These are phyloP conservation scores for Ophion slaviceki DNA, from an alignment of 2,888 invertebrate genomes.

Conservation along the genomic window DNA sequence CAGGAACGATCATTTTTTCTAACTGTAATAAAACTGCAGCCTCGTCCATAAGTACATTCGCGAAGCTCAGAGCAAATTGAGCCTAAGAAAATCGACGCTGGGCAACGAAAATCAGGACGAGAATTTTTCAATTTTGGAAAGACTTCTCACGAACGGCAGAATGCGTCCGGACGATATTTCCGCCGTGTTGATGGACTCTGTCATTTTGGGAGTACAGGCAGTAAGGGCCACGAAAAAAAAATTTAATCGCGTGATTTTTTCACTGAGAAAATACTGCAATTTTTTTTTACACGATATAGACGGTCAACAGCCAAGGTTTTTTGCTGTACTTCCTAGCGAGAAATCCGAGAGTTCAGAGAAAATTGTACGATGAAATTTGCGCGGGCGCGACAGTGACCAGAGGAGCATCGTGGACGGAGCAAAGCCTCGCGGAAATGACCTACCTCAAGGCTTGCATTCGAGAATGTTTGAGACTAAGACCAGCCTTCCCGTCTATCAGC, in stretches of 20 bases:
- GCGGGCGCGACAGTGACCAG: slow-evolving; percentile 76
- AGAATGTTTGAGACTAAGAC: slow-evolving; percentile 87
- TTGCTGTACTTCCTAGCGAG: slow-evolving; percentile 88
- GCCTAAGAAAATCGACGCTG: slow-evolving; percentile 73
- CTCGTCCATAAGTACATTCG: slow-evolving; percentile 87
- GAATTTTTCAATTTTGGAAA: slow-evolving; percentile 84
- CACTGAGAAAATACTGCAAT: neutral
- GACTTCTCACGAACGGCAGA: slow-evolving; percentile 85
- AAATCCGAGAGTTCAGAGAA: slow-evolving; percentile 87
- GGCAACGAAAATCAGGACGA: slow-evolving; percentile 60
- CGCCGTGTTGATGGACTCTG: slow-evolving; percentile 88
- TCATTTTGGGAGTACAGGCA: slow-evolving; percentile 88
- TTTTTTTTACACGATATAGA: slow-evolving; percentile 80
- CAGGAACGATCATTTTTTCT: neutral
- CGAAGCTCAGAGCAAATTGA: slow-evolving; percentile 80
- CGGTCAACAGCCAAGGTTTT: slow-evolving; percentile 87
- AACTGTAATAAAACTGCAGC: slow-evolving; percentile 78
- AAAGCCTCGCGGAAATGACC: slow-evolving; percentile 80
- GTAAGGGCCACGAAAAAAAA: slow-evolving; percentile 77
- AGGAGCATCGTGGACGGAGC: slow-evolving; percentile 77
- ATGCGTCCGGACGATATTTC: slow-evolving; percentile 87
- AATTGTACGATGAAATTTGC: slow-evolving; percentile 86
- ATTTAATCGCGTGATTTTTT: neutral
- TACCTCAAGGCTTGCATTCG: slow-evolving; percentile 88
- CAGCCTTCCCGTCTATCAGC: slow-evolving; percentile 87